Evolutionary conservation across 2,113 vertebrate genomes (phyloP), one percentile per base, ranked within the genome.

Genomic region (Xiphophorus couchianus): DNA sequence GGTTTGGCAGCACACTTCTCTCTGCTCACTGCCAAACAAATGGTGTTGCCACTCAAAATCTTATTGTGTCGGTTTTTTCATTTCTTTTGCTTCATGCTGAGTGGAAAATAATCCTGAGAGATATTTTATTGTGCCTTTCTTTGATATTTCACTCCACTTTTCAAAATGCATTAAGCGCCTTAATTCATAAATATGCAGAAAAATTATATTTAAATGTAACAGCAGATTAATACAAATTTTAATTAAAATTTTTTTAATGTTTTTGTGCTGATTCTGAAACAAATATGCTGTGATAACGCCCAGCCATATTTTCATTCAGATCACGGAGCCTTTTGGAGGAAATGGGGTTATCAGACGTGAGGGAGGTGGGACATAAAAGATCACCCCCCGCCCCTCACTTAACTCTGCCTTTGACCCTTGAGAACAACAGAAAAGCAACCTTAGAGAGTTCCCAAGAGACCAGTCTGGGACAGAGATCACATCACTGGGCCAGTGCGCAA

Each of bases 321-420:
- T 75, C 84, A 7, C 2, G 76, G 48, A 71, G 77, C 81, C 17
- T 13, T 89, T 87, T 69, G 19, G 83, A 92, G 88, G 91, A 93
- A 92, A 89, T 87, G 88, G 86, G 75, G 86, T 30, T 92, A 89
- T 90, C 73, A 86, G 88, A 73, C 87, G 90, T 92, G 91, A 91
- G 81, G 70, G 60, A 71, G 77, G 61, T 63, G 81, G 15, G 76
- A 89, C 92, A 86, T 90, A 73, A 92, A 89, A 81, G 79, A 61
- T 87, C 83, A 86, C 88, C 91, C 67, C 86, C 71, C 94, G 91
- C 91, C 92, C 93, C 60, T 88, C 92, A 94, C 91, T 94, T 94
- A 94, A 91, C 93, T 93, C 90, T 76, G 90, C 66, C 90, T 87
- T 77, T 94, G 93, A 95, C 93, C 93, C 93, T 73, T 91, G 86